Conservation (phyloP, 2,888 invertebrate genomes). For the Tethea ocularis region DNA sequence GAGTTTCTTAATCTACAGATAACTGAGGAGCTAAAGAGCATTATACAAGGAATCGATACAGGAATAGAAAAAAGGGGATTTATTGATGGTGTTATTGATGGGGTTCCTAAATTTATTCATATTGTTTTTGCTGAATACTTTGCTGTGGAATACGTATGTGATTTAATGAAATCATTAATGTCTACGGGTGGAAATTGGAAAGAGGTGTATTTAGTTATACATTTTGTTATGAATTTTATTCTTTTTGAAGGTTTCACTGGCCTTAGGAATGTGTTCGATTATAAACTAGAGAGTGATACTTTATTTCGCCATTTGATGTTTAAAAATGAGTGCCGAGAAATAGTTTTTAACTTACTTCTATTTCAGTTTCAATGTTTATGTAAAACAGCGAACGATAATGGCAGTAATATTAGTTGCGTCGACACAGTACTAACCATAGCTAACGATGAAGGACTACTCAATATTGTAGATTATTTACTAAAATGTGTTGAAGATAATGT, state of each 20-base stretch:
- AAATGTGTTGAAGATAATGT: background rate
- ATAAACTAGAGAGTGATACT: slow-evolving; percentile 3
- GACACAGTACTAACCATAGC: background rate
- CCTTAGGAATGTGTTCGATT: slow-evolving; percentile 8
- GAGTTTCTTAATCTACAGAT: background rate
- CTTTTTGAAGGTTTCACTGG: slow-evolving; percentile 3
- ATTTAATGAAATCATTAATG: slow-evolving; percentile 15
- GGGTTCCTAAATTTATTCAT: slow-evolving; percentile 20
- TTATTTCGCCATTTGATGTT: background rate
- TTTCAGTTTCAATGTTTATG: background rate
- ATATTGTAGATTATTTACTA: background rate
- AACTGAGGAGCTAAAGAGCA: background rate
- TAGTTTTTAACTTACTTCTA: slow-evolving; percentile 1
- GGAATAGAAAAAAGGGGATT: slow-evolving; percentile 22
- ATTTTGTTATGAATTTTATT: slow-evolving; percentile 2
- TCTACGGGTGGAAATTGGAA: background rate
- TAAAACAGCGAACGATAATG: background rate
- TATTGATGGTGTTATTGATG: slow-evolving; percentile 16
- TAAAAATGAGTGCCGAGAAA: background rate
- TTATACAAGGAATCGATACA: slow-evolving; percentile 9
- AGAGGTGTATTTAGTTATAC: background rate
- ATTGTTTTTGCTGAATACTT: slow-evolving; percentile 23
- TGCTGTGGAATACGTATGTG: slow-evolving; percentile 24
- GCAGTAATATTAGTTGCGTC: background rate
- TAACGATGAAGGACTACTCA: background rate